phyloP scores from a whole-genome alignment of 1,140 invertebrate species.

The Acromyrmex echinatior region DNA sequence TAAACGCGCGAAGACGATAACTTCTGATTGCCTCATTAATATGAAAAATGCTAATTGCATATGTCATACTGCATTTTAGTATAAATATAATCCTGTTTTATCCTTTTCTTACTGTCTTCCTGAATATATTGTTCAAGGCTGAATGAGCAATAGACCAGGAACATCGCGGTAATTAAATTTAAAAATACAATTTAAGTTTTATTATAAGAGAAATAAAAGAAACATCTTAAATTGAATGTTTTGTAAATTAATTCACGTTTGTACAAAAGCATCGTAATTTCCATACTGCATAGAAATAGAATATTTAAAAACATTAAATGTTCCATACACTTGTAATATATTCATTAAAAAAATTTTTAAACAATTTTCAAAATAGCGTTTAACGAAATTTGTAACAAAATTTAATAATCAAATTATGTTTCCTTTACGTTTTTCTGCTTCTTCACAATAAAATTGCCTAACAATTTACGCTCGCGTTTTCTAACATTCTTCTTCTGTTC shows the following conservation, averaged over 20 bases:
- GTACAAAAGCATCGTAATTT: background rate
- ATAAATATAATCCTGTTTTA: background rate
- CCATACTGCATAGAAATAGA: background rate
- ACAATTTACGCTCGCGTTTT: background rate
- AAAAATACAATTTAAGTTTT: background rate
- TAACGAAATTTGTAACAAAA: background rate
- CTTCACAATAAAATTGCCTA: background rate
- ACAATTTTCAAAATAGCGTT: background rate
- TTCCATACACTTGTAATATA: background rate
- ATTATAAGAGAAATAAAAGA: background rate
- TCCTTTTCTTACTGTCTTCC: background rate
- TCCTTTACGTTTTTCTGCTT: background rate
- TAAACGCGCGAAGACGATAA: background rate
- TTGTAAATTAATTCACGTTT: conserved; percentile 10
- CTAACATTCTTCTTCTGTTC: background rate
- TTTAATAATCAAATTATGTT: background rate
- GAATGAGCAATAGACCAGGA: background rate
- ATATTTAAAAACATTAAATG: background rate
- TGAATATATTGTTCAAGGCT: background rate
- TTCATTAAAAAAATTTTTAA: background rate
- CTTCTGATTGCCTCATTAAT: conserved; percentile 59
- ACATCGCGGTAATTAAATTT: background rate
- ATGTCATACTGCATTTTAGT: background rate
- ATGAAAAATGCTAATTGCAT: conserved; percentile 27
- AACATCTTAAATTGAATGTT: background rate